Base-by-base conservation (phyloP, 1,140 invertebrate genomes). In the Luehdorfia chinensis region DNA sequence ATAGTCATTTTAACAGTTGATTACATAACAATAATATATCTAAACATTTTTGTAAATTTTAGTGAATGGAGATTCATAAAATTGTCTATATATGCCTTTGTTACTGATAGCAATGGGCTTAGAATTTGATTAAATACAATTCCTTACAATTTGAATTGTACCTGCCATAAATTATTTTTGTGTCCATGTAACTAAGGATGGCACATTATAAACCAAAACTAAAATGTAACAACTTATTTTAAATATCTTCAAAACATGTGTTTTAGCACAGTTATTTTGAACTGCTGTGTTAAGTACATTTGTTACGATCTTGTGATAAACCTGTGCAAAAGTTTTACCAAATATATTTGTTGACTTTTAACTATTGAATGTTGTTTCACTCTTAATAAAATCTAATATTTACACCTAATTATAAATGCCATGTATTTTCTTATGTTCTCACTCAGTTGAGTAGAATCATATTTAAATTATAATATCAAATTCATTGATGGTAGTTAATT, bases 321-420 rank as follows among this genome's bases (percentile, higher is more conserved):
- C 16, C 33, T 47, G 30, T 53, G 50, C 46, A 11, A 45, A 15
- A 25, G 16, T 27, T 16, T 31, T 21, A 30, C 34, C 33, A 36
- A 33, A 54, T 48, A 48, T 45, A 48, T 34, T 28, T 33, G 9
- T 48, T 48, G 13, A 37, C 37, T 32, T 19, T 36, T 49, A 47
- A 32, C 6, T 6, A 6, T n/a, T 27, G 18, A 36, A 21, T 39
- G 5, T 25, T 48, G 53, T 53, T 27, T 27, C 23, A 39, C 47
- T 46, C 47, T 44, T 49, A 14, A 25, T 57, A 41, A 55, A 19
- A 9, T 30, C 31, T 66, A 62, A 27, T 66, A 68, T 65, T 47
- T 73, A 73, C 66, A 69, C 27, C 21, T 65, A 65, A 41, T 57
- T 39, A 59, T 73, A 73, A 73, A 73, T 73, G 69, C 69, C 59